A percentile compares a stretch with the other conserved stretches of the same genome.
Conservation (phyloP, 1,140 invertebrate genomes). For the Bradynema listronoti region DNA sequence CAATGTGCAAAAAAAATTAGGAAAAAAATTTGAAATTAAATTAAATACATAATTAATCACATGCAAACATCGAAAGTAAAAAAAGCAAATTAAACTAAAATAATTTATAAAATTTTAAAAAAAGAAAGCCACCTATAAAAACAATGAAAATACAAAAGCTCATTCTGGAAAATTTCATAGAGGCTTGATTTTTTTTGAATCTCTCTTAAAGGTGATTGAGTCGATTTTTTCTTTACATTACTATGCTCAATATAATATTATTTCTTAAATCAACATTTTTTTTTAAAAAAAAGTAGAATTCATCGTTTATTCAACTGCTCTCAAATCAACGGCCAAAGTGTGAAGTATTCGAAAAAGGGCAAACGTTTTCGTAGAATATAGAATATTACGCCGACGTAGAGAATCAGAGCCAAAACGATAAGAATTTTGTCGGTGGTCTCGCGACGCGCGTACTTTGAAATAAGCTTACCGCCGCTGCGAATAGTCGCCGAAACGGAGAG, state of each 20-base stretch:
- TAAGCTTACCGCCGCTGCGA: constrained; percentile 30
- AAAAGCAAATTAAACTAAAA: background rate
- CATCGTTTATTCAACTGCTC: too few relatives aligned
- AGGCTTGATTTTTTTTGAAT: background rate
- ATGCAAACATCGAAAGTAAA: background rate
- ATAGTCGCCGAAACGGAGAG: constrained; percentile 25
- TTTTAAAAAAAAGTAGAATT: too few relatives aligned
- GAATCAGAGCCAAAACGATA: constrained; percentile 18
- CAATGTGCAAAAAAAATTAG: background rate
- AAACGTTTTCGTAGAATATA: constrained; percentile 30
- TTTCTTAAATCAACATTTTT: too few relatives aligned
- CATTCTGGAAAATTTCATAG: background rate
- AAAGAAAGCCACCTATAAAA: background rate
- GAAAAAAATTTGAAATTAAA: background rate
- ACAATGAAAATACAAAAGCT: background rate
- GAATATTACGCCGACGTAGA: constrained; percentile 30
- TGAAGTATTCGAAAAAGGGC: background rate
- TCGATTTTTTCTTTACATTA: too few relatives aligned
- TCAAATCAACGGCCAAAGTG: background rate
- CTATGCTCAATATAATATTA: too few relatives aligned
- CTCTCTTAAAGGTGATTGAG: too few relatives aligned
- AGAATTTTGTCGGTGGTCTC: constrained; percentile 36
- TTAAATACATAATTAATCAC: background rate
- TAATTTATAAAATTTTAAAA: background rate
- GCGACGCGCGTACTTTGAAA: constrained; percentile 30